These are phyloP conservation scores for Xyrichtys novacula DNA, from an alignment of 2,797 vertebrate species.

Conservation along the genomic window DNA sequence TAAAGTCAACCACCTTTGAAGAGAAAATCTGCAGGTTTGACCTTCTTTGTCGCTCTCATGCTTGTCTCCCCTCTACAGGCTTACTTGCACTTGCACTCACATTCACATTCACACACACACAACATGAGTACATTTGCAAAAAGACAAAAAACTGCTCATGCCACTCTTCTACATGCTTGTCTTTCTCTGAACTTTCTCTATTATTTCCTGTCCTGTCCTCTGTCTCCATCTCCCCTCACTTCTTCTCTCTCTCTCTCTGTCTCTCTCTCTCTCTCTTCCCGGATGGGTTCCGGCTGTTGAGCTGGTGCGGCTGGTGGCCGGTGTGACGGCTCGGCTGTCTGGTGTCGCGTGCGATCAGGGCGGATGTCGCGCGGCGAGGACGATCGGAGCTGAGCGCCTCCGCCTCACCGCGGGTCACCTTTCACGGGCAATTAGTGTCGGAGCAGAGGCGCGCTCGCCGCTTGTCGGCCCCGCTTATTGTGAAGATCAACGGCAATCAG, in stretches of 20 bases:
- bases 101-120: too few species aligned
- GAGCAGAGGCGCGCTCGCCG: conserved; percentile 93
- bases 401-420: conserved; percentile 96
- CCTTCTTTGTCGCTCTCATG: too few species aligned
- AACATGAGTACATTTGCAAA: too few species aligned
- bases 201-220: conserved; percentile 48
- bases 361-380: conserved; percentile 82
- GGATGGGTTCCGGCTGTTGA: conserved; percentile 79
- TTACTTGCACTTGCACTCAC: too few species aligned
- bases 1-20: too few species aligned
- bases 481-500: conserved; percentile 90
- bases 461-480: conserved; percentile 96
- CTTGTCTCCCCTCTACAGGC: too few species aligned
- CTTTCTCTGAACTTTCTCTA: conserved; percentile 46
- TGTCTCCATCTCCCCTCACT: conserved; percentile 34
- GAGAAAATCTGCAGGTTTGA: too few species aligned
- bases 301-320: conserved; percentile 82
- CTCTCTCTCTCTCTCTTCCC: conserved; percentile 45
- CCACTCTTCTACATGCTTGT: conserved; percentile 18
- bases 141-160: too few species aligned
- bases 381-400: conserved; percentile 94
- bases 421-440: conserved; percentile 99
- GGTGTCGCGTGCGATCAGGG: conserved; percentile 92
- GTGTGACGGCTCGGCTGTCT: conserved; percentile 93
- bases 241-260: conserved; percentile 30